Conservation (phyloP, 2,797 vertebrate species). For the Limnodromus scolopaceus region DNA sequence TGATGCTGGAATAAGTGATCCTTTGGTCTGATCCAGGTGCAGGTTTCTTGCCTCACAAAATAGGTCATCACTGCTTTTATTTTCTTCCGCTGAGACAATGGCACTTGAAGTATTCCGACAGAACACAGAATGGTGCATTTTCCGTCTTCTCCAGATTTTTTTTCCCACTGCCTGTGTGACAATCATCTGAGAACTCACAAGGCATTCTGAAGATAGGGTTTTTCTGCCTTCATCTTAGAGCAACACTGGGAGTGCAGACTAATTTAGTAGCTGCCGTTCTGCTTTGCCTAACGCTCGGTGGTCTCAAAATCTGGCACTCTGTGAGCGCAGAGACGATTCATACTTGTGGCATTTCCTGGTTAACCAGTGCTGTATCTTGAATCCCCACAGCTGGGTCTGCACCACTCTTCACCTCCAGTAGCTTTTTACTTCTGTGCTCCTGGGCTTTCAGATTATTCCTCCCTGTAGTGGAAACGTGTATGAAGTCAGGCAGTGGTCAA, state of each 20-base stretch:
- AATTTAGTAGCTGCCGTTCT: neutral
- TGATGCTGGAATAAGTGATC: neutral
- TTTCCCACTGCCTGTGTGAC: neutral
- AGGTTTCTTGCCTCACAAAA: neutral
- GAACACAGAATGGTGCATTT: neutral
- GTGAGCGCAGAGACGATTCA: neutral
- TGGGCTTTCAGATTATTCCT: constrained; percentile 4
- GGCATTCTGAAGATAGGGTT: neutral
- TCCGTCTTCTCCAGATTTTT: neutral
- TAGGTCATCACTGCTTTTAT: neutral
- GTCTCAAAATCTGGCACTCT: neutral
- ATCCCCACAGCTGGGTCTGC: neutral
- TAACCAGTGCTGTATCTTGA: neutral
- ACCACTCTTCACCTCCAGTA: neutral
- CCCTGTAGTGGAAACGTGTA: neutral
- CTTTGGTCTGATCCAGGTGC: neutral
- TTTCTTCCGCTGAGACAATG: neutral
- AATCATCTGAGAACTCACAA: neutral
- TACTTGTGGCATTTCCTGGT: neutral
- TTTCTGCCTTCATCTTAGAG: neutral
- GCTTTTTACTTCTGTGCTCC: neutral
- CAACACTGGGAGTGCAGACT: neutral
- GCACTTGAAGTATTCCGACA: neutral
- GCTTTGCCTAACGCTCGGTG: neutral
- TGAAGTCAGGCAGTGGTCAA: neutral